phyloP scores from a whole-genome alignment of 2,113 vertebrate genomes.

The Nibea albiflora region DNA sequence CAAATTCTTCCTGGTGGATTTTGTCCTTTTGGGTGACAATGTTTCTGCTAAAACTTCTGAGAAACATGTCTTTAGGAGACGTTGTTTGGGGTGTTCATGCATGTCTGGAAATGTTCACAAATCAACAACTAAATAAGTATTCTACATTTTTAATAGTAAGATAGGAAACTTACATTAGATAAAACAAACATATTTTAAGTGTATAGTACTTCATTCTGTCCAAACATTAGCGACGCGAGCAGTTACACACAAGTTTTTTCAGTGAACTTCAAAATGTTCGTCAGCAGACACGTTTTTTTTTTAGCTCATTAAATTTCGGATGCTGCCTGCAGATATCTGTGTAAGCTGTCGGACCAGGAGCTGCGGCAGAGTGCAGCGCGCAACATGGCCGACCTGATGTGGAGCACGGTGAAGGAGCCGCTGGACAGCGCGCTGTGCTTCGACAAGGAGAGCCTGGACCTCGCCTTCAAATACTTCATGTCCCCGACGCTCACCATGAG shows the following conservation, averaged over 20 bases:
- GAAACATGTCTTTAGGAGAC: not conserved
- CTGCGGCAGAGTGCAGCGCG: conserved; percentile 97
- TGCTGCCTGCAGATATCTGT: conserved; percentile 89
- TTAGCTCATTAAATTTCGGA: not conserved
- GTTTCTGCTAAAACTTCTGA: not conserved
- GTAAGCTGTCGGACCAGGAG: conserved; percentile 98
- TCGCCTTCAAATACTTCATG: conserved; percentile 99
- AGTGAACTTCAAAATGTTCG: too few species aligned
- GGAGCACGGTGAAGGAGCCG: conserved; percentile 99
- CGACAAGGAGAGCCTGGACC: conserved; percentile 98
- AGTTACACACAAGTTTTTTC: not conserved
- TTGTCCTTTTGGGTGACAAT: not conserved
- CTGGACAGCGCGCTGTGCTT: conserved; percentile 98
- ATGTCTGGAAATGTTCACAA: not conserved
- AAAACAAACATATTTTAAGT: too few species aligned
- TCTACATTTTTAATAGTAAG: too few species aligned
- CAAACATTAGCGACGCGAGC: not conserved
- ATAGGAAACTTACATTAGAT: too few species aligned
- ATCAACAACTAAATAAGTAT: not conserved
- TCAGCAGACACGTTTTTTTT: too few species aligned
- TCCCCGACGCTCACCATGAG: conserved; percentile 99
- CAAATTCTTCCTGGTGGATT: not conserved
- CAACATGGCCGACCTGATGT: conserved; percentile 99
- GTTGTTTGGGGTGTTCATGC: not conserved
- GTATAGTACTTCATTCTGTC: not conserved